Conservation (phyloP, 2,113 vertebrate species). For the Atrichornis clamosus region DNA sequence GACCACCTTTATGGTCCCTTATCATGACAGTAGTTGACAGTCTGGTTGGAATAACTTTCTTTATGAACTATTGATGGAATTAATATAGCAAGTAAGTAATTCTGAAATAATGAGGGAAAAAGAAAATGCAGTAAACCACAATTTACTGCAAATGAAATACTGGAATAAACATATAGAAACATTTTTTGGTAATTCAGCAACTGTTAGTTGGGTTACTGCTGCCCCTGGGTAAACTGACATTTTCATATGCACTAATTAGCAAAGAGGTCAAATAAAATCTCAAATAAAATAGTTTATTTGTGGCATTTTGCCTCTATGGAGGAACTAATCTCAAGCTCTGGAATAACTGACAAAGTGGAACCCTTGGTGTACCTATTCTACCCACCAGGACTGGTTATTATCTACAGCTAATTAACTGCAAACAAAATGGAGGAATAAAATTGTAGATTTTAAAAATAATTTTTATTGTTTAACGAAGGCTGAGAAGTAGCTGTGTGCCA, state of each 20-base stretch:
- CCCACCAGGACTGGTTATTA: neutral
- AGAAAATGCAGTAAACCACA: neutral
- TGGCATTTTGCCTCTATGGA: neutral
- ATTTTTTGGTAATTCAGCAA: slow-evolving; percentile 37
- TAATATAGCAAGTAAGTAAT: neutral
- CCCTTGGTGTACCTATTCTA: neutral
- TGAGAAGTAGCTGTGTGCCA: neutral
- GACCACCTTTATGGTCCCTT: neutral
- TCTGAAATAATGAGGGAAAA: neutral
- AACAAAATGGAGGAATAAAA: neutral
- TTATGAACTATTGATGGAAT: neutral
- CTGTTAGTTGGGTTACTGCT: slow-evolving; percentile 3
- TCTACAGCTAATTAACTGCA: neutral
- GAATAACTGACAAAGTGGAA: neutral
- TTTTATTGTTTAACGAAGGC: neutral
- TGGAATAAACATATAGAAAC: neutral
- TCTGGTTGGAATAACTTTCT: neutral
- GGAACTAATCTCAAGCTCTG: neutral
- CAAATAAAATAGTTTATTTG: slow-evolving; percentile 25
- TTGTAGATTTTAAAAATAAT: neutral
- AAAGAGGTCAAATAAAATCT: slow-evolving; percentile 61
- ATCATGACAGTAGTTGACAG: neutral
- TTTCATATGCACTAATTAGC: slow-evolving; percentile 65
- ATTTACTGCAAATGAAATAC: neutral
- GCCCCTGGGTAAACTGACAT: slow-evolving; percentile 59